Evolutionary conservation across 2,113 vertebrate genomes (phyloP).

Genomic region (Hippocampus abdominalis): DNA sequence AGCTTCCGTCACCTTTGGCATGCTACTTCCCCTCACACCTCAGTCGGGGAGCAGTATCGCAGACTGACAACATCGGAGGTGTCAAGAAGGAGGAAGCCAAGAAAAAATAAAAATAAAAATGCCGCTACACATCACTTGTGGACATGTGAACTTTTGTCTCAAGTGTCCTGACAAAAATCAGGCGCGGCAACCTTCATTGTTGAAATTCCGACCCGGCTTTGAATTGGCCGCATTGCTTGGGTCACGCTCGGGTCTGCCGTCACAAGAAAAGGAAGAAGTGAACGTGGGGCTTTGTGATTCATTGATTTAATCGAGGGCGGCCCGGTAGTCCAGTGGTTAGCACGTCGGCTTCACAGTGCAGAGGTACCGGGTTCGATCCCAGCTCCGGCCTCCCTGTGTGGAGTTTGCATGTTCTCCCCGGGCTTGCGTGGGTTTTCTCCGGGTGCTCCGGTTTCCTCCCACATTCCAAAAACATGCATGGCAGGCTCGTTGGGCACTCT

Average conservation of each 20-base stretch:
- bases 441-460: no score
- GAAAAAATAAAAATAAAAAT: constrained; percentile 33
- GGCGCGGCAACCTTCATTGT: constrained; percentile 54
- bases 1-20: constrained; percentile 61
- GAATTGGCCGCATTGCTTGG: no score
- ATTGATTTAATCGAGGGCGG: no score
- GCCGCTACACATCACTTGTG: constrained; percentile 30
- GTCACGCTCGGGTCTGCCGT: no score
- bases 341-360: no score
- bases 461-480: no score
- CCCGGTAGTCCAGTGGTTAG: no score
- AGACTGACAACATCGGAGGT: constrained; percentile 68
- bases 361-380: no score
- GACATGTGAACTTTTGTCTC: constrained; percentile 42
- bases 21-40: constrained; percentile 66
- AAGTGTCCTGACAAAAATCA: constrained; percentile 46
- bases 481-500: no score
- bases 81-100: constrained; percentile 54
- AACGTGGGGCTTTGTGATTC: neutral
- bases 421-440: no score
- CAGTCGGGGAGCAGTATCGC: constrained; percentile 51
- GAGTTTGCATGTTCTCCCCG: no score
- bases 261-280: neutral
- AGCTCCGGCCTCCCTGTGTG: no score
- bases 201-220: constrained; percentile 53